Evolutionary conservation across 2,888 invertebrate species (phyloP), one percentile per base, ranked within the genome.

Genomic region (Brachyptera risi): DNA sequence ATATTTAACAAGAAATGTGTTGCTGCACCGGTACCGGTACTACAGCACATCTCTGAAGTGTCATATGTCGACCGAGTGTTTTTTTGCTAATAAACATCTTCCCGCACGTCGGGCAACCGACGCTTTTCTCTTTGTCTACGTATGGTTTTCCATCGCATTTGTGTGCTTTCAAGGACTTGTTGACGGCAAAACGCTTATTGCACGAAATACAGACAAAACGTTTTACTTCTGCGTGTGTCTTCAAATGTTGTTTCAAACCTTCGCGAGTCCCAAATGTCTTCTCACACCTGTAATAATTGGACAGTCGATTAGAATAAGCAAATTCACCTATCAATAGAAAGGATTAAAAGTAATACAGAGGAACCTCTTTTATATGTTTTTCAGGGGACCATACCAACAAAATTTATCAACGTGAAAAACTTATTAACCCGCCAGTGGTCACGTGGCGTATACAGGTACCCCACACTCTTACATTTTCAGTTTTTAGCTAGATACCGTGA

Each of bases 21-120:
- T n/a, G n/a, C n/a, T n/a, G n/a, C n/a, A n/a, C n/a, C n/a, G n/a
- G n/a, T n/a, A n/a, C n/a, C n/a, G n/a, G n/a, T n/a, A 31, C 11
- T 5, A 15, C n/a, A 15, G 19, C 54, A 37, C 35, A 54, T 13
- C 54, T 17, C 15, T 54, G 31, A 3, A 54, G 19, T 11, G 19
- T 19, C 54, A 54, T 54, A 37, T 54, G 54, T 3, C 54, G 31
- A 13, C 37, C 35, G 23, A 54, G 54, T 9, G 54, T 54, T 23
- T 54, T 54, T 37, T 54, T 54, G 54, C 54, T 54, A 23, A 54
- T 54, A 23, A 54, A 54, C 54, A 37, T 35, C 37, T 54, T 54
- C 7, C 54, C 54, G 35, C 54, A 54, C 3, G 17, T 19, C 13
- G 54, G 54, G 19, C 54, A 54, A 2, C 35, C 35, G 35, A 54